Base-by-base conservation (phyloP, 92 coral and sea anemone genomes). In the Epizoanthus illoricatus region DNA sequence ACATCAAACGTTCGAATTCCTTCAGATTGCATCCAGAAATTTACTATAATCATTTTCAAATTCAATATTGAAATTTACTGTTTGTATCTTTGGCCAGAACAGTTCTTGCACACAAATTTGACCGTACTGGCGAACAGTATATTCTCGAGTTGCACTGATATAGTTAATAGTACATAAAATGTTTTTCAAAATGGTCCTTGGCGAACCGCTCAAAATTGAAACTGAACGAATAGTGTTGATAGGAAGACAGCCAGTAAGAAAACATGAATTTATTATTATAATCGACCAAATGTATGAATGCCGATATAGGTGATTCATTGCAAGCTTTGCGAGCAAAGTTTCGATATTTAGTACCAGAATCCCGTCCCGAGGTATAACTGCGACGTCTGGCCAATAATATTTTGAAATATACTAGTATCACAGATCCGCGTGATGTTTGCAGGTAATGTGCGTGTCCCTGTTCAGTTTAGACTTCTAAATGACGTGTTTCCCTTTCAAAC, bases 151-250 rank as follows among this genome's bases (percentile, higher is more conserved):
- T 59, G 36, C 13, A 13, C 7, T 43, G 15, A 78, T 63, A 59
- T 76, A 16, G 52, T 21, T 7, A n/a, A 33, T 42, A 49, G 56
- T 49, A 49, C 56, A 8, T 42, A 78, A 78, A 78, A 63, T 63
- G 60, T 78, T 78, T 75, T 78, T 63, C 82, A 63, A 78, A 78
- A 89, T 85, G 90, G 71, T 43, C 86, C 89, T 64, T 87, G 74
- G 86, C 88, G 82, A 84, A 23, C 83, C 84, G 54, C 65, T 47
- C 84, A 88, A 90, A 91, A 85, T 90, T 94, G 97, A 91, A 93
- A 93, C 92, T 78, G 91, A 93, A 90, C 97, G 94, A 89, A 88
- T 91, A 85, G 86, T 86, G 89, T 86, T 84, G 81, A 86, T 81
- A 84, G 87, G 88, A 91, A 91, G 82, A 85, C 80, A 88, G 82